A percentile compares a stretch with the other conserved stretches of the same genome.
Evolutionary conservation across 2,797 vertebrate species (phyloP).

Genomic region (Characodon lateralis): DNA sequence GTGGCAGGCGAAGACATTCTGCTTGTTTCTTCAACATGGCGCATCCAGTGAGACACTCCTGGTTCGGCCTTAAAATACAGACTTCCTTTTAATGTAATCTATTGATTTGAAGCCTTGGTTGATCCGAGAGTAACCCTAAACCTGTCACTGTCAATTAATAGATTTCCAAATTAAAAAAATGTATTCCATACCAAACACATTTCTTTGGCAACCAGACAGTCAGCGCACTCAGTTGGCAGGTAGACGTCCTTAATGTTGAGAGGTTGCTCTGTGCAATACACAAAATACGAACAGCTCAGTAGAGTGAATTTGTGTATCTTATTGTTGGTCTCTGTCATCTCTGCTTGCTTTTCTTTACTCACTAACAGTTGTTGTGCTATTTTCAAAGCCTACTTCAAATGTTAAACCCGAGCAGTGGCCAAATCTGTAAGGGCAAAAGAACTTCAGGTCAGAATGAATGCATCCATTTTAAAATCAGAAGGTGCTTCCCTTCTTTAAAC

Average conservation of each 20-base stretch:
- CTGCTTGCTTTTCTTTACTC: constrained; percentile 21
- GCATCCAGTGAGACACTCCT: constrained; percentile 31
- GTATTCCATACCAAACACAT: constrained; percentile 65
- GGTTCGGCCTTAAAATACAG: constrained; percentile 49
- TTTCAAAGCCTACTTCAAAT: constrained; percentile 66
- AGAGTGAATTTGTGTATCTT: neutral
- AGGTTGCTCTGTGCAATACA: constrained; percentile 52
- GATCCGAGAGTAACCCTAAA: neutral
- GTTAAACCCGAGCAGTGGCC: constrained; percentile 47
- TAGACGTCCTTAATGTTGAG: constrained; percentile 67
- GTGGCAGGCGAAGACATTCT: constrained; percentile 54
- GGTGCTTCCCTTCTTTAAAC: too few species aligned
- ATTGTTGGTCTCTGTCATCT: neutral
- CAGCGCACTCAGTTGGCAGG: constrained; percentile 51
- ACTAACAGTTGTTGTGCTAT: constrained; percentile 66
- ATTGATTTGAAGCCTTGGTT: neutral
- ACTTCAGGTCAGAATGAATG: too few species aligned
- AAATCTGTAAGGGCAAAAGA: constrained; percentile 36
- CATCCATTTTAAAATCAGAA: too few species aligned
- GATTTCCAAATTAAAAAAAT: too few species aligned
- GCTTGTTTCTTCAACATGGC: constrained; percentile 53
- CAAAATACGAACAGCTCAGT: neutral
- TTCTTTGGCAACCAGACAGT: constrained; percentile 63
- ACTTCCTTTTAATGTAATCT: neutral
- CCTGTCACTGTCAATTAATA: too few species aligned